Base-by-base conservation (phyloP, 2,888 invertebrate species). In the Parnassius orleans region DNA sequence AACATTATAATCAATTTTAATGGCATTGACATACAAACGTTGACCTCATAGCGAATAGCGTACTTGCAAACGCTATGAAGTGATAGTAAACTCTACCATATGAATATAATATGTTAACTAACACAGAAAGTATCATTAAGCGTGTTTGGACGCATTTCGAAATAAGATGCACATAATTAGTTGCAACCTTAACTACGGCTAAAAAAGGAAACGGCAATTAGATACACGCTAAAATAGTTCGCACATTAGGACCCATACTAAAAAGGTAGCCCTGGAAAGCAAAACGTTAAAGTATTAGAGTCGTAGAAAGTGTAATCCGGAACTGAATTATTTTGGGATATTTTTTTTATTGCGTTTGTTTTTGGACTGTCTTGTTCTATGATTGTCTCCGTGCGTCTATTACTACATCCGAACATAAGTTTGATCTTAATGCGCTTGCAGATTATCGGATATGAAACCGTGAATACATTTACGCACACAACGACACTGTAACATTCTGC, bases 81-180 rank as follows among this genome's bases (percentile, higher is more conserved):
- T 48, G 48, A 46, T n/a, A 43, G 48, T 54, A 44, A 14, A 43
- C 50, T 54, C 48, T 50, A 43, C 50, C 24, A 44, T 60, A 54
- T 44, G 33, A 44, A 47, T 46, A 14, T 24, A 10, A 14, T 24
- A 7, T 51, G 43, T 55, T 55, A 60, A 60, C 52, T 43, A 50
- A 59, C 48, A 44, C 57, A 62, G 62, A 62, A 62, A 57, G 62
- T 62, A 14, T 62, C 53, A 58, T 57, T 54, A 48, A 47, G 48
- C 3, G 48, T 60, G 9, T 56, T 51, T 33, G 33, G 41, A 46
- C 11, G 7, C 12, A 47, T 56, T 56, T 41, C 51, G 42, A 57
- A 57, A 60, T 24, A 10, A 33, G 10, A 5, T 50, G 43, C 10
- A n/a, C 14, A 9, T 46, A 46, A 56, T 33, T 47, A 19, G 19